These are phyloP conservation scores for Teleogryllus oceanicus DNA, from an alignment of 2,888 invertebrate genomes.

Conservation along the genomic window DNA sequence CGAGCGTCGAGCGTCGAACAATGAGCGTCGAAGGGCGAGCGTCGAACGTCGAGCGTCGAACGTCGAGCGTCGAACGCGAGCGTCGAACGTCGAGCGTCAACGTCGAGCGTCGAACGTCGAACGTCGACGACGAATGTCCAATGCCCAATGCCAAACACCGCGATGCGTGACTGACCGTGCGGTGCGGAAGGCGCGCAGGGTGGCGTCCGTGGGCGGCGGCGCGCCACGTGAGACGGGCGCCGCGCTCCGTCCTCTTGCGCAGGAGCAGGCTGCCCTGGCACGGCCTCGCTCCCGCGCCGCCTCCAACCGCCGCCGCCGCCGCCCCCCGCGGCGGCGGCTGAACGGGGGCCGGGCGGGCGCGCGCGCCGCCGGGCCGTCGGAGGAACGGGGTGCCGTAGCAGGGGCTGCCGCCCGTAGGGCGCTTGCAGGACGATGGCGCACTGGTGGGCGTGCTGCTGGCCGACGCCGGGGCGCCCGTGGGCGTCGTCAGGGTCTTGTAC, in stretches of 20 bases:
- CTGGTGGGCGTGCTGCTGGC: not conserved
- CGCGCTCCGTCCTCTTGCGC: conserved; percentile 21
- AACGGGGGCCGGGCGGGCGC: not conserved
- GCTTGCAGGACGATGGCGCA: not conserved
- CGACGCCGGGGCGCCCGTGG: not conserved
- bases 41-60: too few species aligned
- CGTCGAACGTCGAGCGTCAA: too few species aligned
- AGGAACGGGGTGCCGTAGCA: conserved; percentile 31
- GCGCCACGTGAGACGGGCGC: not conserved
- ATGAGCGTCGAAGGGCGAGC: too few species aligned
- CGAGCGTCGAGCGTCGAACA: too few species aligned
- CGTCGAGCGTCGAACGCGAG: too few species aligned
- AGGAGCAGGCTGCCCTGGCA: conserved; percentile 29
- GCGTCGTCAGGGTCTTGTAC: not conserved
- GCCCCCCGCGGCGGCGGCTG: not conserved
- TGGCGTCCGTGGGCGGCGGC: not conserved
- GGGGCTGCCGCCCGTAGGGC: not conserved
- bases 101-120: too few species aligned
- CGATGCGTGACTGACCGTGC: not conserved
- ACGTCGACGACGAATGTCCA: too few species aligned
- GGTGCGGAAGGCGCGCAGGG: not conserved
- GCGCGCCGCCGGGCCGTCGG: conserved; percentile 4
- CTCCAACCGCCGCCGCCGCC: not conserved
- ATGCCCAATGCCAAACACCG: not conserved
- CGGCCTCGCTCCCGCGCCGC: conserved; percentile 18